Evolutionary conservation across 2,113 vertebrate species (phyloP).

Genomic region (Struthidea cinerea): DNA sequence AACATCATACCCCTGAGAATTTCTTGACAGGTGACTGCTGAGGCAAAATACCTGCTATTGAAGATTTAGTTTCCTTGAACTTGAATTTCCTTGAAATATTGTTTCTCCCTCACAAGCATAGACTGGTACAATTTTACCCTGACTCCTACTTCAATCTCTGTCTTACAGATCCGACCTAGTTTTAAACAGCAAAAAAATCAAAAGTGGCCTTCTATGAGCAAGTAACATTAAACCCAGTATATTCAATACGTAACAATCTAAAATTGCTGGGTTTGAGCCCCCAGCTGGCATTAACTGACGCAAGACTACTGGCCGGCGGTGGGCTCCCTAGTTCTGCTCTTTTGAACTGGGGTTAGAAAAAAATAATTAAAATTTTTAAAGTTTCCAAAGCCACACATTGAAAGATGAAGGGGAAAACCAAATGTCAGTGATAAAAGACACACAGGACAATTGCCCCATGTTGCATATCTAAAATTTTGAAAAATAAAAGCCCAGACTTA

Average conservation of each 20-base stretch:
- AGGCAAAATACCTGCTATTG: not conserved
- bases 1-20: not conserved
- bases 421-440: not conserved
- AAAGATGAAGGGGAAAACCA: not conserved
- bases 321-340: not conserved
- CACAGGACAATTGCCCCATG: rapidly evolving
- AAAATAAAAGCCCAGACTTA: not conserved
- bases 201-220: not conserved
- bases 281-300: not conserved
- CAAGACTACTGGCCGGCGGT: not conserved
- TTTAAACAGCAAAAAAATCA: not conserved
- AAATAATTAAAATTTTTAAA: not conserved
- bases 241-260: not conserved
- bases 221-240: not conserved
- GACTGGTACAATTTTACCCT: not conserved
- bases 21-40: not conserved
- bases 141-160: not conserved
- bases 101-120: not conserved
- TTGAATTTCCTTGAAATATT: not conserved
- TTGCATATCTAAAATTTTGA: not conserved
- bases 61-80: not conserved
- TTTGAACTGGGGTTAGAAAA: not conserved
- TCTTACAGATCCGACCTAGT: not conserved
- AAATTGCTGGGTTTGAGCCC: not conserved
- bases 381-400: not conserved